phyloP scores from a whole-genome alignment of 2,113 vertebrate species.

The Sapajus apella region DNA sequence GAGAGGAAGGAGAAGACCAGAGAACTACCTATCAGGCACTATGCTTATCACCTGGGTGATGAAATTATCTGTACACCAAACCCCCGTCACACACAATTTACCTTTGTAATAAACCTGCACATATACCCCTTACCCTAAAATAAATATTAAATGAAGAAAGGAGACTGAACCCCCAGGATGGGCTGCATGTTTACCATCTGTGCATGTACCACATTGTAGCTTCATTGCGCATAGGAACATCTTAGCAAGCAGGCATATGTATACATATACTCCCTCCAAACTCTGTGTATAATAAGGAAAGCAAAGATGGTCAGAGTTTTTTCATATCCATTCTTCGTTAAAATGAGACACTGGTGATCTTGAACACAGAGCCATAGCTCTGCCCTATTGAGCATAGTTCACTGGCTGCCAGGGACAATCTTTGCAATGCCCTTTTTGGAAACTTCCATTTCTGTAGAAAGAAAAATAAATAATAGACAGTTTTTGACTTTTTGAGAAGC shows the following conservation, averaged over 20 bases:
- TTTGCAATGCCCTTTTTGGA: not conserved
- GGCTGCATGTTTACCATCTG: too few relatives aligned
- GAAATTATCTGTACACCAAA: too few relatives aligned
- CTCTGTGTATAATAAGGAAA: not conserved
- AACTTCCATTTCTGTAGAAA: not conserved
- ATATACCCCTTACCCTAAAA: too few relatives aligned
- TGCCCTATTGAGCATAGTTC: not conserved
- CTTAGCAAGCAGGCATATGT: not conserved
- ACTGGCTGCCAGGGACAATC: not conserved
- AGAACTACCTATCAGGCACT: too few relatives aligned
- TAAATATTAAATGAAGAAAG: not conserved
- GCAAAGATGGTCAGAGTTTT: not conserved
- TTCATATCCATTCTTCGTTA: not conserved
- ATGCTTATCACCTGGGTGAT: too few relatives aligned
- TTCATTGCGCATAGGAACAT: not conserved
- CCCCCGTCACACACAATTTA: too few relatives aligned
- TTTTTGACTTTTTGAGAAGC: slow-evolving; percentile 7
- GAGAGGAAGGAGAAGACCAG: too few relatives aligned
- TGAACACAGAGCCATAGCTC: not conserved
- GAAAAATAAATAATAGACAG: not conserved
- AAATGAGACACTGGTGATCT: not conserved
- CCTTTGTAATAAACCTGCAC: too few relatives aligned
- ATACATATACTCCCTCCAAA: not conserved
- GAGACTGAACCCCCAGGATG: not conserved
- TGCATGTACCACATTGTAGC: too few relatives aligned